Evolutionary conservation across 2,113 vertebrate species (phyloP), one percentile per base, ranked within the genome.

Genomic region (Epinephelus fuscoguttatus): DNA sequence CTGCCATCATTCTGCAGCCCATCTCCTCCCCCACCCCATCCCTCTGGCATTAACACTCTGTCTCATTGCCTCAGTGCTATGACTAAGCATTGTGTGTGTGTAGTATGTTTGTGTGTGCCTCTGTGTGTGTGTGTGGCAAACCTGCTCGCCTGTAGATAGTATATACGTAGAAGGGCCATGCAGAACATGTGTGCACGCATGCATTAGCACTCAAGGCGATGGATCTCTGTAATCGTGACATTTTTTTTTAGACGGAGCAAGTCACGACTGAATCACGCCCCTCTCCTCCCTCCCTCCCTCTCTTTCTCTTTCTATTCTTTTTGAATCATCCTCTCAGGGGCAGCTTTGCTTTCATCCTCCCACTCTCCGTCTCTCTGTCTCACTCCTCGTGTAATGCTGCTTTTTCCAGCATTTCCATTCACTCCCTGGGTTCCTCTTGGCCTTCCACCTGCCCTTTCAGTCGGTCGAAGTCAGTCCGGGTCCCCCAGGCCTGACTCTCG

Each of bases 41-140:
- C 82, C 88, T 77, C 37, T 88, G 78, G 84, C 84, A 84, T 86
- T 90, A 90, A 90, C 85, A 86, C 87, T 78, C 50, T 88, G 79
- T 87, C 82, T 88, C 78, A 84, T 87, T 86, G 80, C 84, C 82
- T 92, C 79, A 80, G 80, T 89, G 90, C 84, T 82, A 86, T 92
- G 93, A 94, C 92, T 93, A 93, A 94, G 88, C 93, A 91, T 72
- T 85, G 81, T 81, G 86, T 84, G 74, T 73, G 70, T 77, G 62
- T 53, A 37, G 23, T 27, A 18, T 52, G 66, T 69, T 27, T 52
- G 13, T 78, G 37, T 64, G 21, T 71, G 45, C 30, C 13, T 70
- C 8, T 57, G 4, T 57, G 62, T 84, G 64, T 70, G 47, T 70
- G 47, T 59, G 45, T 72, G 67, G 56, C 47, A 47, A 49, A 71